phyloP scores from a whole-genome alignment of 2,113 vertebrate genomes.

The Pelusios castaneus region DNA sequence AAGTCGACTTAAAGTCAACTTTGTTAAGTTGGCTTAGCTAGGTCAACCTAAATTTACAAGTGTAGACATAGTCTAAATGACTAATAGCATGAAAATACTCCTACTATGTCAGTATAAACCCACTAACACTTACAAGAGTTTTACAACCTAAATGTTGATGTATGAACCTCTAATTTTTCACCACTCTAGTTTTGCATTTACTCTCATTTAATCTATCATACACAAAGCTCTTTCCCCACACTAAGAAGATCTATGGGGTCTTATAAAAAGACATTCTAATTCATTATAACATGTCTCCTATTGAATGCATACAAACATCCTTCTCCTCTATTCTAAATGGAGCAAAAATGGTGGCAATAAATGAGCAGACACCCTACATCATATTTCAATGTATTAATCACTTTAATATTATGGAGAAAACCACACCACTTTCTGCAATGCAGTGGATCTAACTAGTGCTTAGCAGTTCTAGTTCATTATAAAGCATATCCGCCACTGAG shows the following conservation, averaged over 20 bases:
- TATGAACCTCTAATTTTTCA: neutral
- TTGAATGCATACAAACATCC: neutral
- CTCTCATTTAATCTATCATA: neutral
- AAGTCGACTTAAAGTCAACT: no score
- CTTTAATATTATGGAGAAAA: neutral
- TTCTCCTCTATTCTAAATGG: neutral
- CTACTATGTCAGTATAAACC: neutral
- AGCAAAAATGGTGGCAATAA: neutral
- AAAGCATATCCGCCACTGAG: neutral
- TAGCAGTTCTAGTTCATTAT: neutral
- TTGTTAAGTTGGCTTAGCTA: no score
- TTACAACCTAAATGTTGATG: neutral
- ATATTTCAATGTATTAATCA: neutral
- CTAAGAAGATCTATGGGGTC: neutral
- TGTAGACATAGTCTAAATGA: no score
- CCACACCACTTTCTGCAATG: neutral
- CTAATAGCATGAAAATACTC: neutral
- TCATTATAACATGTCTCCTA: neutral
- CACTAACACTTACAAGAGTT: neutral
- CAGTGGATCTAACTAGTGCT: neutral
- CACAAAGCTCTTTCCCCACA: neutral
- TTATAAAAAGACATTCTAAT: neutral
- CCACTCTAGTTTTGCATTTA: neutral
- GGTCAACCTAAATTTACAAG: no score
- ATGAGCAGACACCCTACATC: neutral